Evolutionary conservation across 2,888 invertebrate genomes (phyloP), one percentile per base, ranked within the genome.

Genomic region (Drosophila paracracens): DNA sequence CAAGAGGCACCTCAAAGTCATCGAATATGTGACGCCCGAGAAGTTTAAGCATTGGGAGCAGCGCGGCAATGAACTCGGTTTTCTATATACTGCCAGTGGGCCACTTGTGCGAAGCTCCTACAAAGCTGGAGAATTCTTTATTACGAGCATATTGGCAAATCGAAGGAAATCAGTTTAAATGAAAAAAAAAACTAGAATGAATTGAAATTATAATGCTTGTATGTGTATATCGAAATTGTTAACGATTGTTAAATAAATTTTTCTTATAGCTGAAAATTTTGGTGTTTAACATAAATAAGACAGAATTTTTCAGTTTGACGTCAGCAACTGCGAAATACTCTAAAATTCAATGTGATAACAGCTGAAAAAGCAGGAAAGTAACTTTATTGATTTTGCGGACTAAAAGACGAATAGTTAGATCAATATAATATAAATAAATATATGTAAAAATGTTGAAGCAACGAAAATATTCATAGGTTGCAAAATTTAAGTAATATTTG

Each of bases 61-160:
- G 29, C 93, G 95, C 8, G 99, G 99, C 0, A 94, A 95, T 63
- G 94, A 96, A 82, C 93, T 99, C 77, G 99, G 99, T 16, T 99
- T 99, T 94, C 94, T 97, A 0, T 99, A 99, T 93, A 98, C 98
- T 0, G 99, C 99, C 18, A 98, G 98, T 93, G 99, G 99, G 0
- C 99, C 99, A 0, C 94, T 99, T 10, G 99, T 99, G 0, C 94
- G 99, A 48, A 99, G 98, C 63, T 99, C 99, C 0, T 99, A 99
- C 90, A 97, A 98, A 92, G 99, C 99, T n/a, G 99, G 99, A 4
- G 98, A 99, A 94, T 97, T 97, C 93, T 98, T 98, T 91, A 96
- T 98, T 27, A 94, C 96, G 2, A 97, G 97, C 91, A 95, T 98
- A 79, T 92, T 98, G 60, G 96, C 96, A 68, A 95, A 95, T 78